Evolutionary conservation across 23 tunicate species (phyloP), one percentile per base, ranked within the genome.

Genomic region (Clavelina lepadiformis): DNA sequence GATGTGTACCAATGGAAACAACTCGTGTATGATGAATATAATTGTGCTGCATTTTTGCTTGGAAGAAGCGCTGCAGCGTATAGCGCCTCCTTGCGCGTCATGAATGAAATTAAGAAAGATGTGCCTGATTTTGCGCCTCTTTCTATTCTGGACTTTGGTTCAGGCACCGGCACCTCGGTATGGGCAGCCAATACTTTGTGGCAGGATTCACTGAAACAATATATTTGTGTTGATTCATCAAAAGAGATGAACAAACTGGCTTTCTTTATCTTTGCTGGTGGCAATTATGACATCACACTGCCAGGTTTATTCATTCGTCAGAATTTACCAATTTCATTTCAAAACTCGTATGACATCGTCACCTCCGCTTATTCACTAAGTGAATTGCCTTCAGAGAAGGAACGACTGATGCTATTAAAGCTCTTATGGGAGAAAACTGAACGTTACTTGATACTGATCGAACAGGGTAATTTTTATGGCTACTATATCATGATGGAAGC

Each of bases 171-270:
- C 5, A 81, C 88, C 30, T 63, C 50, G 28, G 76, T 89, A 4
- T 89, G 97, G 95, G 97, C 86, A 3, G 83, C 89, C 23, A 81
- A 89, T 63, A 28, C 53, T 8, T 50, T 81, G 31, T 89, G 88
- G 84, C 49, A 72, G 33, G 60, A 75, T 26, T 3, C 33, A 28
- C 23, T 89, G 13, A 79, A 81, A 61, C 83, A 89, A 49, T 89
- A 82, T 55, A 56, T 75, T n/a, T 89, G 97, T 64, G 75, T 81
- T 62, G 97, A 89, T 71, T 64, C 68, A 26, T 89, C 97, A 0
- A 69, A 63, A 3, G 61, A 46, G 23, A 89, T 89, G 97, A 89
- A 89, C 54, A 52, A 71, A 11, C 27, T 81, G 36, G 63, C 89
- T 8, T 61, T 56, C 32, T 75, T 41, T 62, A 15, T 89, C 5